Conservation (phyloP, 2,113 vertebrate genomes). For the Capreolus pygargus region DNA sequence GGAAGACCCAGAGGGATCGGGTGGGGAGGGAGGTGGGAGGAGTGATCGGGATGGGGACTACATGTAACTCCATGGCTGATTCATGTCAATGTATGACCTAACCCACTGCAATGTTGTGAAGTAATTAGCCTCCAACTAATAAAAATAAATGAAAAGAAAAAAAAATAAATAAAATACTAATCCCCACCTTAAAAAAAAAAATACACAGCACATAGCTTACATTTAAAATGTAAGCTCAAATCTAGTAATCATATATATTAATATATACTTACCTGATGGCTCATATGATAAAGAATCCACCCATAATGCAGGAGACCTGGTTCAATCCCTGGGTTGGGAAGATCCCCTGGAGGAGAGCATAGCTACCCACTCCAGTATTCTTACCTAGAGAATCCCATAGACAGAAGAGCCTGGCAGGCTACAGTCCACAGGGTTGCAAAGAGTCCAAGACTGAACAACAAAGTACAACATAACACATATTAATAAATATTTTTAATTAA, state of each 20-base stretch:
- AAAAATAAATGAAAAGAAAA: too few relatives aligned
- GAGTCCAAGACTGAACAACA: not conserved
- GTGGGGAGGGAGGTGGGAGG: too few relatives aligned
- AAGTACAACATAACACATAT: not conserved
- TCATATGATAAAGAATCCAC: not conserved
- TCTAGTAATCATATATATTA: not conserved
- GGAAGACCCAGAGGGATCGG: too few relatives aligned
- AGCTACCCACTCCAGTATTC: not conserved
- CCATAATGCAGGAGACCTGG: fast-evolving
- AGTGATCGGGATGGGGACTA: too few relatives aligned
- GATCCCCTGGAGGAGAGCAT: not conserved
- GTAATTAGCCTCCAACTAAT: too few relatives aligned
- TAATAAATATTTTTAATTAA: not conserved
- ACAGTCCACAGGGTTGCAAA: not conserved
- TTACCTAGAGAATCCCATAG: not conserved
- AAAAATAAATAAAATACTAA: too few relatives aligned
- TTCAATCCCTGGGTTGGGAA: not conserved
- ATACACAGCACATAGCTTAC: not conserved
- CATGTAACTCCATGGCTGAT: too few relatives aligned
- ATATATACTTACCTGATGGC: not conserved
- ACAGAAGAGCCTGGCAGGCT: not conserved
- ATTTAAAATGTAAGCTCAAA: not conserved
- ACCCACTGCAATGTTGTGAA: too few relatives aligned
- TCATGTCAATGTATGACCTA: too few relatives aligned
- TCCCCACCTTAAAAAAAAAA: too few relatives aligned